A percentile compares a stretch with the other conserved stretches of the same genome.
Conservation (phyloP, 1,140 invertebrate species). For the Procambarus virginalis region DNA sequence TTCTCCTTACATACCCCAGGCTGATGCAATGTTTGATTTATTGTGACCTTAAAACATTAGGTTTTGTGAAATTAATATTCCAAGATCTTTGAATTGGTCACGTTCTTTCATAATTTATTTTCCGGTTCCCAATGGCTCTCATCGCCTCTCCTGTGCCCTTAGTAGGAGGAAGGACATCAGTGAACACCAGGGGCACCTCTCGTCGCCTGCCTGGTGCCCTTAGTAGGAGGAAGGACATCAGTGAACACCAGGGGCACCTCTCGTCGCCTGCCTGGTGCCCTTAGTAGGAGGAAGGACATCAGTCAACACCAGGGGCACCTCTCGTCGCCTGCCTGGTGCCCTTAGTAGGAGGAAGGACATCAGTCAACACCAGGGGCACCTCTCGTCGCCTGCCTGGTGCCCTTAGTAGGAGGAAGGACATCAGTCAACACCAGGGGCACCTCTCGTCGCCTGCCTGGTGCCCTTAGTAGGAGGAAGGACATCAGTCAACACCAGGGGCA, state of each 20-base stretch:
- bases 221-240: background rate
- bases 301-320: background rate
- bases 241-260: background rate
- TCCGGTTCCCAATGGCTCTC: too few species aligned
- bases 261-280: background rate
- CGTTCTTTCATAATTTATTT: too few species aligned
- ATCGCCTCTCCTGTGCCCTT: too few species aligned
- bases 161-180: background rate
- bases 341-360: background rate
- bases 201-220: background rate
- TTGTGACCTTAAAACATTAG: too few species aligned
- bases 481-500: background rate
- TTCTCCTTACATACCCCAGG: too few species aligned
- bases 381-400: background rate
- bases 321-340: background rate
- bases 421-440: background rate
- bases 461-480: too few species aligned
- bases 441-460: background rate
- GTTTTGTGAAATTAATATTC: too few species aligned
- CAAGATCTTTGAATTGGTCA: too few species aligned
- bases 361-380: background rate
- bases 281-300: background rate
- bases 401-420: background rate
- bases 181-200: background rate
- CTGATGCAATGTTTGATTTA: too few species aligned